Percentiles rank a stretch among this genome's conserved stretches.
phyloP scores from a whole-genome alignment of 1,140 invertebrate genomes.

The Drosophila tsacasi region DNA sequence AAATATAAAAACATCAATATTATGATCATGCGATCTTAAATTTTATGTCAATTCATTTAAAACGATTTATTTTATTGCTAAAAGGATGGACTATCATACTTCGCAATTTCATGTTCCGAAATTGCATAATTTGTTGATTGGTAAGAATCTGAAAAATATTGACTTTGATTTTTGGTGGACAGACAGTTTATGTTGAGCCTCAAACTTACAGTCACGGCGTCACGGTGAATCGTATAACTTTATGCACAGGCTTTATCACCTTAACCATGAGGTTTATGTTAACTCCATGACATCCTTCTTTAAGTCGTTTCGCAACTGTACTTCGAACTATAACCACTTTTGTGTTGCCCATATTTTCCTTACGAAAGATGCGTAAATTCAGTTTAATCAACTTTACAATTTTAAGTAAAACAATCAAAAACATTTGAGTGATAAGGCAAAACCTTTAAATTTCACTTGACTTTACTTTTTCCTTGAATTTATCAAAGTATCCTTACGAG shows the following conservation, averaged over 20 bases:
- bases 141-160: neutral
- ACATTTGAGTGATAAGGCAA: neutral
- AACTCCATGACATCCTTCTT: conserved; percentile 17
- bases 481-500: neutral
- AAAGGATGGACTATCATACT: neutral
- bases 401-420: neutral
- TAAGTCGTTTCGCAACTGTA: conserved; percentile 5
- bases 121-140: neutral
- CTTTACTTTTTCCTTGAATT: neutral
- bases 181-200: neutral
- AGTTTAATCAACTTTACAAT: neutral
- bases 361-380: neutral
- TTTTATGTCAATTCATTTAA: too few species aligned
- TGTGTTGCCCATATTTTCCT: conserved; percentile 3
- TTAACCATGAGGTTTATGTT: conserved; percentile 17
- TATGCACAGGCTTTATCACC: neutral
- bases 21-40: neutral
- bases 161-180: accelerated
- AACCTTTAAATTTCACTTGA: neutral
- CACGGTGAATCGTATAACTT: neutral
- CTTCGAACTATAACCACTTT: conserved; percentile 35
- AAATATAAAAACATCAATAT: neutral
- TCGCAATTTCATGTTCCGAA: neutral
- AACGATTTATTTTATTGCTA: too few species aligned
- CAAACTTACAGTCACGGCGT: neutral